Base-by-base conservation (phyloP, 2,888 invertebrate species). In the Pyrochroa serraticornis region DNA sequence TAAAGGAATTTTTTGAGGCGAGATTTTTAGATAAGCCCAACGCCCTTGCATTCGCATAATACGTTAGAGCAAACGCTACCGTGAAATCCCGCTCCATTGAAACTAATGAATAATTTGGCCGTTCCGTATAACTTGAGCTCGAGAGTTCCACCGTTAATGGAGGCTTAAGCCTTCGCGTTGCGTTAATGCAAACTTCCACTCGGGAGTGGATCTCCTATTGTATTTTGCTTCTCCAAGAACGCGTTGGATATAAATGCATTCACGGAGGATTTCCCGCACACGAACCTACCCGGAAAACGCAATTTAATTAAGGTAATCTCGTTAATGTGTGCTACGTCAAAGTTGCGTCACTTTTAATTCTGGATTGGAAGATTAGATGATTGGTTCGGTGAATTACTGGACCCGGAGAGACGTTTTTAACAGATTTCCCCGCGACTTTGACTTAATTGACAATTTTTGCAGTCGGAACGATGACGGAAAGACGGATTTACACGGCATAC, bases 291-390 rank as follows among this genome's bases (percentile, higher is more conserved):
- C 38, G 42, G 47, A 46, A 47, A 54, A 54, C 47, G 42, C 41
- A 54, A 47, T 54, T 56, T 56, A 50, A 56, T 56, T 56, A 56
- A 35, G 41, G 34, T 56, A 56, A 56, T 56, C 56, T 50, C 35
- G 50, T 56, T 56, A 56, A 50, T 50, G 56, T 50, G 41, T 46
- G 39, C 30, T 22, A 37, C 33, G 36, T 54, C 33, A 31, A 39
- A 34, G 9, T 34, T n/a, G 36, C 42, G 43, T 49, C 38, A 50
- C 46, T 50, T 45, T 50, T 47, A 46, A 53, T 47, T 53, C 35
- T 22, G 38, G 39, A 53, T 53, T 35, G 41, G 45, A 35, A 50
- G 56, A 49, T 56, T 50, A 56, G 56, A 56, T 55, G 37, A 44
- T 52, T 52, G 44, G 45, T 52, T 52, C 44, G 44, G 39, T 5